Evolutionary conservation across 1,140 invertebrate species (phyloP).

Genomic region (Heliconius hermathena): DNA sequence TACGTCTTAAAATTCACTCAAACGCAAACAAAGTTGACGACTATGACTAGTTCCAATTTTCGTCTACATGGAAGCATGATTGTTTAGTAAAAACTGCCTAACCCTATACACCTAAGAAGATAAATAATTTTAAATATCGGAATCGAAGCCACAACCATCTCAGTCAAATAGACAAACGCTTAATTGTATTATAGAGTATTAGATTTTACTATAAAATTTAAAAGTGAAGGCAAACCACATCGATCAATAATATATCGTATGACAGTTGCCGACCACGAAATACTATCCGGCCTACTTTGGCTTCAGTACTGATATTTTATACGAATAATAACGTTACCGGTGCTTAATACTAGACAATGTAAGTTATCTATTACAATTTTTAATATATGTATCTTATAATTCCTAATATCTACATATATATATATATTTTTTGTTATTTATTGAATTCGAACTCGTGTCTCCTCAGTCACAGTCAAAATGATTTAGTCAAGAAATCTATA

Average conservation of each 20-base stretch:
- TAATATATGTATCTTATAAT: neutral
- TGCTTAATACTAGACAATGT: neutral
- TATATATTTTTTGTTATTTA: neutral
- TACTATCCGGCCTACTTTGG: slow-evolving; percentile 48
- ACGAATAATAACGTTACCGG: slow-evolving; percentile 24
- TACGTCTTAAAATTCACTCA: too few species aligned
- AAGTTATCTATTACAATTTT: neutral
- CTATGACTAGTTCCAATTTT: too few species aligned
- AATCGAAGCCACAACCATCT: neutral
- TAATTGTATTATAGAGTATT: neutral
- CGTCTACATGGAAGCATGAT: too few species aligned
- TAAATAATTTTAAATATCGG: too few species aligned
- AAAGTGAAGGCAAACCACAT: neutral
- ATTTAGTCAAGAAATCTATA: too few species aligned
- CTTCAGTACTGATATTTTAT: slow-evolving; percentile 41
- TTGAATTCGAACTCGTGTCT: neutral
- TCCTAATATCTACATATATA: neutral
- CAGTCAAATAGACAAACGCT: neutral
- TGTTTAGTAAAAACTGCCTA: too few species aligned
- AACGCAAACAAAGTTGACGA: too few species aligned
- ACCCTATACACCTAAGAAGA: too few species aligned
- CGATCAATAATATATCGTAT: slow-evolving; percentile 24
- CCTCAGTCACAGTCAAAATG: too few species aligned
- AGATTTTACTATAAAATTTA: neutral
- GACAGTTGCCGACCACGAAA: slow-evolving; percentile 45